Evolutionary conservation across 2,113 vertebrate species (phyloP), one percentile per base, ranked within the genome.

Genomic region (Vulpes ferrilata): DNA sequence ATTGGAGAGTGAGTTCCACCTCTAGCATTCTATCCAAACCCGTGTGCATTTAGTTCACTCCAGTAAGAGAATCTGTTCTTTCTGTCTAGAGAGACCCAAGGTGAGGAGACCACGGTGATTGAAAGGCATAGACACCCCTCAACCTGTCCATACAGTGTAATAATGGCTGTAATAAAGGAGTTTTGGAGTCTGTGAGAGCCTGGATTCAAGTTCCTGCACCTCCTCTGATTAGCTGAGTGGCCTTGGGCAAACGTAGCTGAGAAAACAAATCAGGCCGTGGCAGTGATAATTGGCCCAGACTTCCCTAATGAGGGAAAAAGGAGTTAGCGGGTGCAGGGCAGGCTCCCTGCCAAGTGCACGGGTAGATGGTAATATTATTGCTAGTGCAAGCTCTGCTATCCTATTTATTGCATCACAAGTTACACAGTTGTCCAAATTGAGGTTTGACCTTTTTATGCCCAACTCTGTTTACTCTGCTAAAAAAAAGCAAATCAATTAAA

Each of bases 401-500:
- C 6, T 30, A 16, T 25, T n/a, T 17, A 80, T 20, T 71, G 11
- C 93, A 90, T 95, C 74, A 76, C 57, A 32, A 53, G n/a, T 65
- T 32, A 48, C 57, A 78, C 10, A 25, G 1, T 25, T 59, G 48
- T 88, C 76, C 69, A 80, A 84, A 93, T 74, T 30, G 13, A 55
- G 15, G 59, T 93, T 96, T 81, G 73, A 43, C 48, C 38, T 78
- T 71, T 83, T 57, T 69, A 43, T 71, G 62, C 35, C 67, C 35
- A 79, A 73, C 55, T 88, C 59, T 53, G 32, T 59, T 65, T 67
- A 90, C 79, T 65, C 25, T 23, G 65, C 64, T 59, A 38, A 88
- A 16, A 94, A 87, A 94, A 87, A 55, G 43, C 19, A 57, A 71
- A 81, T 90, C n/a, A 65, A 25, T 59, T 94, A 23, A 95, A 83